Evolutionary conservation across 2,113 vertebrate species (phyloP).

Genomic region (Beaufortia kweichowensis): DNA sequence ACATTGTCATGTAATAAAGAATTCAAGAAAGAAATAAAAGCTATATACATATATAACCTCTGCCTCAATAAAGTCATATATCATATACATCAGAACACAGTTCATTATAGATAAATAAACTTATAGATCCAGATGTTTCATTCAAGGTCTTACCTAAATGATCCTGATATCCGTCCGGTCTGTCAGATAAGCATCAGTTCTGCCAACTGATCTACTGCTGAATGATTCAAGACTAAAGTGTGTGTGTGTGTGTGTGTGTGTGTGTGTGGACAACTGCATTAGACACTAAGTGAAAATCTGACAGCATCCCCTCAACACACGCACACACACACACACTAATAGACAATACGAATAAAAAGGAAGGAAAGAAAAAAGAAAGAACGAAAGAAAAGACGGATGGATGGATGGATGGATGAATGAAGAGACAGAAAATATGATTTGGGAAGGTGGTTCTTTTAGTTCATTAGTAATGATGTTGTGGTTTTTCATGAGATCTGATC

Average conservation of each 20-base stretch:
- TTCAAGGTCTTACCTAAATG: constrained; percentile 35
- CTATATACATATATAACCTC: not conserved
- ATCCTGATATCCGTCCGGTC: constrained; percentile 8
- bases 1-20: too few relatives aligned
- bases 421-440: too few relatives aligned
- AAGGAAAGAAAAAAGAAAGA: too few relatives aligned
- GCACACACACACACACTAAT: not conserved
- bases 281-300: constrained; percentile 23
- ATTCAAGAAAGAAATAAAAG: not conserved
- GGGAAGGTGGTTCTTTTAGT: too few relatives aligned
- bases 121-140: not conserved
- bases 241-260: not conserved
- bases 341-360: too few relatives aligned
- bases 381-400: too few relatives aligned
- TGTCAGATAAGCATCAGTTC: constrained; percentile 14
- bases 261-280: constrained; percentile 10
- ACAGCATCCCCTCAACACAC: not conserved
- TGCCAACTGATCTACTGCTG: constrained; percentile 10
- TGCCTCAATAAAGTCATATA: not conserved
- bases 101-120: not conserved
- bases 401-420: too few relatives aligned
- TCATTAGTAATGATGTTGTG: too few relatives aligned
- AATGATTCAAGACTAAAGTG: not conserved
- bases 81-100: not conserved
- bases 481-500: too few relatives aligned